These are phyloP conservation scores for Nettapus auritus DNA, from an alignment of 2,113 vertebrate genomes.

Conservation along the genomic window DNA sequence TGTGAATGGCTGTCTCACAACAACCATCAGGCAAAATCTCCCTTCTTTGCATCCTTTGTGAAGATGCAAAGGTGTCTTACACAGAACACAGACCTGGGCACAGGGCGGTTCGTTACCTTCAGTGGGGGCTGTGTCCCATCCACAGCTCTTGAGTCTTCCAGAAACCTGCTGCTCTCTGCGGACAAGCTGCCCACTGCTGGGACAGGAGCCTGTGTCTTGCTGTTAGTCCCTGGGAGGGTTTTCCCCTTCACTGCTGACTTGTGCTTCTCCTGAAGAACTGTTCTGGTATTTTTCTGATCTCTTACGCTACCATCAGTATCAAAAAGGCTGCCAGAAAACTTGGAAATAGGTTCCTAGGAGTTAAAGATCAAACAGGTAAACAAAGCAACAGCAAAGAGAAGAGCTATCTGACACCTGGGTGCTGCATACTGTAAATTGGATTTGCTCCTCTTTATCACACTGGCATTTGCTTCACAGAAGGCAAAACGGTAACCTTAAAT, in stretches of 20 bases:
- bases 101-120: slow-evolving; percentile 13
- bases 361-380: slow-evolving; percentile 24
- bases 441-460: not conserved
- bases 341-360: slow-evolving; percentile 65
- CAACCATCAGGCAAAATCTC: not conserved
- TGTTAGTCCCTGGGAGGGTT: slow-evolving; percentile 1
- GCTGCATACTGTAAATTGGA: fast-evolving
- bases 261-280: slow-evolving; percentile 60
- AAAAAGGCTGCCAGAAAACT: slow-evolving; percentile 72
- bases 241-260: slow-evolving; percentile 50
- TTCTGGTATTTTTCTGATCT: slow-evolving; percentile 44
- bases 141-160: not conserved
- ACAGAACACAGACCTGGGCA: not conserved
- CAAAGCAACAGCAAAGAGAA: not conserved
- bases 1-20: not conserved
- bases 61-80: not conserved
- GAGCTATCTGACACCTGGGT: not conserved
- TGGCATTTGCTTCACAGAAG: not conserved
- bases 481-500: not conserved
- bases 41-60: not conserved
- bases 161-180: fast-evolving
- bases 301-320: not conserved
- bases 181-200: not conserved
- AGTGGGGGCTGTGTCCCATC: not conserved
- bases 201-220: slow-evolving; percentile 7